Evolutionary conservation across 2,113 vertebrate genomes (phyloP), one percentile per base, ranked within the genome.

Genomic region (Aix galericulata): DNA sequence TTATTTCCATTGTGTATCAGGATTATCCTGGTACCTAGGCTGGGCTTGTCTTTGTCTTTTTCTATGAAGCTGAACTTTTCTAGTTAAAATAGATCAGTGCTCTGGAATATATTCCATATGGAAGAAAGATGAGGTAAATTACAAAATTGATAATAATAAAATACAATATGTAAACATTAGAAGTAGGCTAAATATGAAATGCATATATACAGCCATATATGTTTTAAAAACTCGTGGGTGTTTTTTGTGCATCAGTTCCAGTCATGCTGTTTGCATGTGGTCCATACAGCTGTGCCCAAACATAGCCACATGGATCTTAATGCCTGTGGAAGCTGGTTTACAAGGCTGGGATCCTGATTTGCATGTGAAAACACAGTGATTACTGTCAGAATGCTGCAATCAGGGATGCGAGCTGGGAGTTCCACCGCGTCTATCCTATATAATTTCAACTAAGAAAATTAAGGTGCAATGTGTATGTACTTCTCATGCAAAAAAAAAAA

Each of bases 361-460:
- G 79, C 91, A 86, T 92, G 83, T 94, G 91, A 91, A 94, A 94
- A 83, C 63, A 25, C 60, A 77, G n/a, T 94, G 91, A 86, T 96
- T 94, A 63, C 80, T 84, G 46, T 44, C 63, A 93, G 73, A 96
- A 91, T 93, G 52, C 72, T 92, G 92, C 86, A 95, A 94, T 96
- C 92, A 90, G 64, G 52, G 40, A n/a, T 75, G 55, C 44, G 56
- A 50, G 40, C 29, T 81, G 80, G 55, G 79, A 90, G 60, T 86
- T 88, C 79, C 76, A 93, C 72, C 22, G 1, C 42, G 31, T 50
- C 53, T 83, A 36, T 23, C 72, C 72, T 77, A 2, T 71, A 11
- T 89, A 53, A 94, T 85, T 96, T 93, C 29, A 64, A 48, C 50
- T 86, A 58, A 60, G 46, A 67, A 79, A 95, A 81, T 62, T 58